Evolutionary conservation across 2,113 vertebrate genomes (phyloP).

Genomic region (Cyprinus carpio): DNA sequence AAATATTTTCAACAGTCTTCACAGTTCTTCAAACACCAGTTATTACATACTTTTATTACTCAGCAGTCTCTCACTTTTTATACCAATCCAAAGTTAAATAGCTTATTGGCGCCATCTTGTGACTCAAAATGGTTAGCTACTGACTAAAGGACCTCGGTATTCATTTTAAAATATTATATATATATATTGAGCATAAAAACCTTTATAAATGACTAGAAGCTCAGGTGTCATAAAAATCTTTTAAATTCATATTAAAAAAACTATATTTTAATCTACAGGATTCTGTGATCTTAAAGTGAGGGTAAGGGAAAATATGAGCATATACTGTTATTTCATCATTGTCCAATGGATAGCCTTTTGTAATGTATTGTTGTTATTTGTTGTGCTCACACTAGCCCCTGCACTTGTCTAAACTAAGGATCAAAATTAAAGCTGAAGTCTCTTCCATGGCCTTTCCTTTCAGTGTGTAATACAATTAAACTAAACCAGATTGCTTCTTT

Average conservation of each 20-base stretch:
- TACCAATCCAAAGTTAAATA: background rate
- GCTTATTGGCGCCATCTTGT: background rate
- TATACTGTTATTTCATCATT: background rate
- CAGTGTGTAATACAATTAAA: conserved; percentile 52
- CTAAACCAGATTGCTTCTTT: conserved; percentile 44
- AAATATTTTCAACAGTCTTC: background rate
- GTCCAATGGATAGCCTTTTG: background rate
- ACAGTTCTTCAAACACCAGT: too few species aligned
- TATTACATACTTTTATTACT: background rate
- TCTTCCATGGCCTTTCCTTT: background rate
- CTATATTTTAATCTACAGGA: background rate
- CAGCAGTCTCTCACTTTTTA: background rate
- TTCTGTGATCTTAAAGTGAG: background rate
- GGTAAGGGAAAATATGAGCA: background rate
- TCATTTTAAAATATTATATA: too few species aligned
- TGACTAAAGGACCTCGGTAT: background rate
- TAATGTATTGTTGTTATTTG: conserved; percentile 1
- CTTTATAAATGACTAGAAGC: background rate
- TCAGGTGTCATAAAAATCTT: background rate
- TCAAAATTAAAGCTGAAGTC: conserved; percentile 22
- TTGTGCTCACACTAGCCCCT: background rate
- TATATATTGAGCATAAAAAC: background rate
- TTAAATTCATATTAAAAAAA: background rate
- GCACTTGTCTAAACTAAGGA: background rate
- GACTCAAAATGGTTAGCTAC: background rate